Conservation (phyloP, 1,140 invertebrate genomes). For the Hycleus phaleratus region DNA sequence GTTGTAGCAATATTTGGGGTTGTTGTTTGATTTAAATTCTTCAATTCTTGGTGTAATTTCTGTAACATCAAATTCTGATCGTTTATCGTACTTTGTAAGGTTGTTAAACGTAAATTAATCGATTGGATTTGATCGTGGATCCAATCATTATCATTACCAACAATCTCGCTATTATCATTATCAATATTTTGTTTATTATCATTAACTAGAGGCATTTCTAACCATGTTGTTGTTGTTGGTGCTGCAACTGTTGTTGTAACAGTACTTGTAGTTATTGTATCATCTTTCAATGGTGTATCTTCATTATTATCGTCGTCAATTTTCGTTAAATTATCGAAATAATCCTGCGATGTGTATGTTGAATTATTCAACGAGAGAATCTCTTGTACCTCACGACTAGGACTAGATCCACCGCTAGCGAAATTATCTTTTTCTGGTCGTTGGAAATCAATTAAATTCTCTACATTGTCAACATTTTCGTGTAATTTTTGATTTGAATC, state of each 20-base stretch:
- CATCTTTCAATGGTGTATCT: conserved; percentile 41
- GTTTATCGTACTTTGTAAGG: conserved; percentile 28
- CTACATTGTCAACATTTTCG: conserved; percentile 20
- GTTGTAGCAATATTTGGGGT: conserved; percentile 23
- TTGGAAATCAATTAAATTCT: conserved; percentile 31
- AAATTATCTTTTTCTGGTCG: conserved; percentile 41
- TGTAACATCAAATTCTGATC: conserved; percentile 39
- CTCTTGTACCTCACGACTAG: conserved; percentile 77
- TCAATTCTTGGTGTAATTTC: conserved; percentile 38
- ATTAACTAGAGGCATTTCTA: conserved; percentile 43
- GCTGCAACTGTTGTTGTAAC: conserved; percentile 16
- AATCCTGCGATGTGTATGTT: conserved; percentile 31
- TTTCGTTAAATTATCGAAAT: conserved; percentile 33
- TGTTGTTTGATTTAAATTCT: conserved; percentile 32
- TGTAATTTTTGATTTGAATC: neutral
- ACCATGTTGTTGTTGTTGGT: conserved; percentile 33
- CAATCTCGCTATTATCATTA: conserved; percentile 26
- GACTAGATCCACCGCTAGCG: conserved; percentile 68
- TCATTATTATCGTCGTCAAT: conserved; percentile 21
- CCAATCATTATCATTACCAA: conserved; percentile 3
- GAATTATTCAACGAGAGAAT: conserved; percentile 57
- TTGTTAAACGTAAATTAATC: conserved; percentile 28
- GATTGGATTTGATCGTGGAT: conserved; percentile 29
- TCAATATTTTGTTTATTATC: conserved; percentile 36
- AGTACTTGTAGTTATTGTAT: conserved; percentile 27